Base-by-base conservation (phyloP, 2,113 vertebrate species). In the Heliornis fulica region DNA sequence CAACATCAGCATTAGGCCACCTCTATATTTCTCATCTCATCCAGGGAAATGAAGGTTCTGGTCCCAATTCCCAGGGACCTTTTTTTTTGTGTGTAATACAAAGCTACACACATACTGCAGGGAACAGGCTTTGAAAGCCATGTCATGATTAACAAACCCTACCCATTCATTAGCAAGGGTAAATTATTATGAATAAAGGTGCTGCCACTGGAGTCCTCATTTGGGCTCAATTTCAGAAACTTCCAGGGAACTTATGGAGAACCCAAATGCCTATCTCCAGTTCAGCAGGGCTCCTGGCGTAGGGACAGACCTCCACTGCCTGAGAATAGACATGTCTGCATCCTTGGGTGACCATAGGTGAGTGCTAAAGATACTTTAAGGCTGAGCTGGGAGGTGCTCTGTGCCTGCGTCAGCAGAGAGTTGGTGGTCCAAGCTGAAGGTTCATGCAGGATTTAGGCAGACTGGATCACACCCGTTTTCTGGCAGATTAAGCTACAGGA, bases 71-170 rank as follows among this genome's bases (percentile, higher is more conserved):
- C 38, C 46, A 59, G 41, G 4, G 13, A 51, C 1, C 7, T 10
- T 31, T 17, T 72, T 48, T 69, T 18, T n/a, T n/a, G n/a, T 51
- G 6, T 57, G 19, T 7, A 15, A 81, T 12, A 69, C 5, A 80
- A 77, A 87, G 41, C 6, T 26, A 59, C 9, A 38, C 11, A 54
- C 22, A 26, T 5, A 5, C 2, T 65, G 31, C 56, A 74, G 38
- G 40, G 23, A 78, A 71, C 2, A 36, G 43, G 12, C 29, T 40
- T 20, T 65, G 61, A 85, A 64, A 90, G 38, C 13, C 57, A 32
- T 0, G 0, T 1, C 32, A 45, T 15, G 40, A 76, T 9, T 9
- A 65, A 48, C 31, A n/a, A 40, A 12, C 28, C 17, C 36, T 53
- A 51, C 4, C 2, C 12, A 7, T 64, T 85, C 48, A 53, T 83